Conservation (phyloP, 2,797 vertebrate genomes). For the Phoebastria nigripes region DNA sequence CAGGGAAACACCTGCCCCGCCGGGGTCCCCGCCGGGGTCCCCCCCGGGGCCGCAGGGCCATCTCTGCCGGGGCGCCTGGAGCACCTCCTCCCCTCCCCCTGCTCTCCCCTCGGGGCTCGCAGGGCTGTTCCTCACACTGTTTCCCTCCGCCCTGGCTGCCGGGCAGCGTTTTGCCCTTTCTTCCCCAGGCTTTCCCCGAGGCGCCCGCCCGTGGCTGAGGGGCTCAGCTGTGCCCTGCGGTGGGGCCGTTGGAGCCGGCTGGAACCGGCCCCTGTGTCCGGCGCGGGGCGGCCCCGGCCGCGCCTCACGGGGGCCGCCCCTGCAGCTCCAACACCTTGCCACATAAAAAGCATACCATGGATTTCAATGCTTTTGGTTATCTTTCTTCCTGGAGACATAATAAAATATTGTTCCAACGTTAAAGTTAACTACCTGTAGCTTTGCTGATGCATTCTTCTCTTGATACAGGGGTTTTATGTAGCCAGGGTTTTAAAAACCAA, state of each 20-base stretch:
- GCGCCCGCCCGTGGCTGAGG: background rate
- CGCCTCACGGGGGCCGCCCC: fast-evolving
- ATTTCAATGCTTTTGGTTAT: background rate
- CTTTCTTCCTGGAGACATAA: background rate
- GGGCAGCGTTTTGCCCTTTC: background rate
- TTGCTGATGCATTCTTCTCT: background rate
- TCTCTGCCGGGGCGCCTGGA: fast-evolving
- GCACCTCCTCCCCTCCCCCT: background rate
- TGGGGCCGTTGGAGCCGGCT: too few species aligned
- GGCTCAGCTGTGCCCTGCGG: background rate
- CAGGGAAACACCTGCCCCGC: background rate
- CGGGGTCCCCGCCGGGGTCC: too few species aligned
- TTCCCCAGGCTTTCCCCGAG: background rate
- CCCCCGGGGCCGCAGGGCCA: fast-evolving
- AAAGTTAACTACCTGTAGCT: background rate
- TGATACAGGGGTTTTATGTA: background rate
- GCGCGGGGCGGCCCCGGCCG: background rate
- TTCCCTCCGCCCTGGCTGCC: background rate
- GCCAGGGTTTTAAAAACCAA: background rate
- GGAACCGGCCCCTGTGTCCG: too few species aligned
- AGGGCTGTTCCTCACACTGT: too few species aligned
- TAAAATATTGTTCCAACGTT: background rate
- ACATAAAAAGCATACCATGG: fast-evolving
- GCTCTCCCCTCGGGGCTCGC: background rate
- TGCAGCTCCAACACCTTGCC: too few species aligned